Conservation (phyloP, 2,888 invertebrate genomes). For the Operophtera brumata region DNA sequence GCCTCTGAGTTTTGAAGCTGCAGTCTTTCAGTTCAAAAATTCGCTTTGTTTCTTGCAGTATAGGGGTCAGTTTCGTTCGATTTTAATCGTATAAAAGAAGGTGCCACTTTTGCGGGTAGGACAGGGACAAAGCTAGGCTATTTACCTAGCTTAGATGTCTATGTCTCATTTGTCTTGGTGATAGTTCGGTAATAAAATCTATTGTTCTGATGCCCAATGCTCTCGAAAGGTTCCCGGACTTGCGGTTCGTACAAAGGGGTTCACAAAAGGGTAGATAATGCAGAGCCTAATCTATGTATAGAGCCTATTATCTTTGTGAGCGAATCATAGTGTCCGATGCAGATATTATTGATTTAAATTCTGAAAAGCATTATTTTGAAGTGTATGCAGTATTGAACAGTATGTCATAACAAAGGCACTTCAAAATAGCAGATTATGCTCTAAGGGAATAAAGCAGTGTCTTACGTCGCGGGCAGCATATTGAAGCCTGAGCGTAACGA, state of each 20-base stretch:
- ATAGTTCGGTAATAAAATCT: constrained; percentile 68
- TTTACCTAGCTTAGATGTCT: constrained; percentile 72
- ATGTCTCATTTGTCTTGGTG: constrained; percentile 76
- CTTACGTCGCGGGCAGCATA: no score
- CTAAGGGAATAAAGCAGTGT: no score
- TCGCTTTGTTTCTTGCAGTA: constrained; percentile 47
- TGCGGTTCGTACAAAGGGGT: constrained; percentile 32
- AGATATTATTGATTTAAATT: constrained; percentile 38
- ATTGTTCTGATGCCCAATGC: constrained; percentile 49
- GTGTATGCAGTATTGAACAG: constrained; percentile 13
- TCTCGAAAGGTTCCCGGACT: constrained; percentile 27
- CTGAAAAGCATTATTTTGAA: constrained; percentile 21
- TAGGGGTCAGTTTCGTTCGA: constrained; percentile 50
- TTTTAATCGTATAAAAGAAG: constrained; percentile 61
- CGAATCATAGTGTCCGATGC: constrained; percentile 34
- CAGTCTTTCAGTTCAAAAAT: constrained; percentile 58
- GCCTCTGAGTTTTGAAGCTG: constrained; percentile 64
- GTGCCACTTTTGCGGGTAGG: constrained; percentile 65
- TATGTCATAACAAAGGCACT: background rate
- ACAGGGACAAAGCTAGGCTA: constrained; percentile 60
- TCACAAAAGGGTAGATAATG: constrained; percentile 30
- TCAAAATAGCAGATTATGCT: no score
- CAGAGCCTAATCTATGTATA: no score
- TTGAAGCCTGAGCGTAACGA: no score
- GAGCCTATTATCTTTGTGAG: constrained; percentile 26